Base-by-base conservation (phyloP, 2,888 invertebrate genomes). In the Amphimallon solstitiale region DNA sequence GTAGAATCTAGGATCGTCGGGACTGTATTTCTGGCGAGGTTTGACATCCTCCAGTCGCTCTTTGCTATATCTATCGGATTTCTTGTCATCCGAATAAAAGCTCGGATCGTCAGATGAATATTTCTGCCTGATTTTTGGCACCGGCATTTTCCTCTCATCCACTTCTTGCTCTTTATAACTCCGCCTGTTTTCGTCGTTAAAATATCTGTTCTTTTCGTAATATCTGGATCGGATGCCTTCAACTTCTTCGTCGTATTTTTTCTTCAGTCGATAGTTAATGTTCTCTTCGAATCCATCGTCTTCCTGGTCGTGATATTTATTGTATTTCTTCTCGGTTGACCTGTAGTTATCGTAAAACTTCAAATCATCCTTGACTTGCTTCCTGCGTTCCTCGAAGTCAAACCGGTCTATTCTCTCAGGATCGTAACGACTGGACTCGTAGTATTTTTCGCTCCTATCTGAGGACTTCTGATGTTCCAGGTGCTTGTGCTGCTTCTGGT, bases 221-320 rank as follows among this genome's bases (percentile, higher is more conserved):
- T 65, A 56, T 6, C 59, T 29, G 15, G 37, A 23, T 2, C 34
- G 46, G n/a, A 17, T 43, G 21, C 65, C 37, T 0, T 60, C 43
- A 14, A 23, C 9, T 12, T 68, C 66, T n/a, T 66, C 64, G 1
- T 67, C 65, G 29, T 67, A 63, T 49, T 64, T 60, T 12, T 40
- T 23, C n/a, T 62, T 49, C 4, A 52, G 29, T 9, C 67, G 46
- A 15, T 70, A 77, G 73, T 77, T 74, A 12, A 78, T 70, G 65
- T 74, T 75, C 68, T 80, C 80, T 59, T 78, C 78, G 60, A 80
- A 79, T 14, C 79, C 80, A 64, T 79, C 79, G 60, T 79, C 79
- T n/a, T 78, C 79, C 19, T 54, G 54, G 14, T 67, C 63, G 23
- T 56, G 64, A 14, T 65, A 60, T 34, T 65, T 62, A 19, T 59